Evolutionary conservation across 2,888 invertebrate species (phyloP).

Genomic region (Athrips mouffetella): DNA sequence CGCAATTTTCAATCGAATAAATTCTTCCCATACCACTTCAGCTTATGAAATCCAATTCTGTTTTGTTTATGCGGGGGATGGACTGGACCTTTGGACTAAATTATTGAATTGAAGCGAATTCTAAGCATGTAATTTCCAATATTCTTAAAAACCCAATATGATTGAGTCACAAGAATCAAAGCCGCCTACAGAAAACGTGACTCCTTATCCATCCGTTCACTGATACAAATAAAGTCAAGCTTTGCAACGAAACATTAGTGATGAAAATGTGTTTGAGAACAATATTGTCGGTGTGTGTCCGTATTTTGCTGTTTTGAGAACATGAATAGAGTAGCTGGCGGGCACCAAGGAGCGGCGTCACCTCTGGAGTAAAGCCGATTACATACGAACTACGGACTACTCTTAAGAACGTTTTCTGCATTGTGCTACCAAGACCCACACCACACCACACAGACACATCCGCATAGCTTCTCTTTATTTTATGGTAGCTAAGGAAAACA

Average conservation of each 20-base stretch:
- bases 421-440: slow-evolving; percentile 32
- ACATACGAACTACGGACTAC: slow-evolving; percentile 51
- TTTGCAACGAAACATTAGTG: slow-evolving; percentile 1
- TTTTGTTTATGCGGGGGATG: slow-evolving; percentile 2
- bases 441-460: slow-evolving; percentile 36
- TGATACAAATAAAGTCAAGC: background rate
- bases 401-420: slow-evolving; percentile 36
- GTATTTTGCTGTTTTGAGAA: slow-evolving; percentile 15
- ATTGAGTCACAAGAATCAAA: no score
- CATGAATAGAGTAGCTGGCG: slow-evolving; percentile 10
- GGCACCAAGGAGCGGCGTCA: slow-evolving; percentile 8
- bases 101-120: slow-evolving; percentile 9
- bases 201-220: no score
- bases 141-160: no score
- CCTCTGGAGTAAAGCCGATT: slow-evolving; percentile 61
- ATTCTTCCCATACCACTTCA: slow-evolving; percentile 1
- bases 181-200: no score
- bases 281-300: slow-evolving; percentile 1
- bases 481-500: background rate
- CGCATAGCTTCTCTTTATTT: background rate
- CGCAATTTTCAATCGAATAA: slow-evolving; percentile 19
- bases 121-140: background rate
- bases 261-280: slow-evolving; percentile 12
- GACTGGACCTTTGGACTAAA: slow-evolving; percentile 9
- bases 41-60: slow-evolving; percentile 2